Base-by-base conservation (phyloP, 1,140 invertebrate species). In the Nasonia vitripennis region DNA sequence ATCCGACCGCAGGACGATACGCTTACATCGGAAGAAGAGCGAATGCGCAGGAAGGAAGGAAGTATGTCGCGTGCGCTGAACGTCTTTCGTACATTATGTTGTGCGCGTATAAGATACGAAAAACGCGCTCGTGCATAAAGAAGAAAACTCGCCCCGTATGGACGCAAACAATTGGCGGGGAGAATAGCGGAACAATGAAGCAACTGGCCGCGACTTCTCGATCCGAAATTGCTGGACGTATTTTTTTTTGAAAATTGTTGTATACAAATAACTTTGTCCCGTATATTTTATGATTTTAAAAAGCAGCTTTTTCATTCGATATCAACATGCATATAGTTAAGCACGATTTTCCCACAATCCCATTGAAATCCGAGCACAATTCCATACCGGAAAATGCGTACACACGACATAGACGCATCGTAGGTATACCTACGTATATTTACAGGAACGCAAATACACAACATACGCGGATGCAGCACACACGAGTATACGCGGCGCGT, bases 11-110 rank as follows among this genome's bases (percentile, higher is more conserved):
- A 78, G 20, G 37, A 37, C 7, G 12, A 7, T 73, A 79, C 14
- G 34, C 41, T 62, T 11, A 41, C 34, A 23, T 80, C 83, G 84
- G 71, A 80, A 51, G 23, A 67, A 1, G 34, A 85, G 1, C 9
- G 14, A 23, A 37, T n/a, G 12, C n/a, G n/a, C 34, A 70, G 48
- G 37, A 10, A 79, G 83, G 71, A 55, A 75, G 81, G 84, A 82
- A 86, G 86, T 71, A 85, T 84, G 78, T 87, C 82, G 79, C 85
- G 78, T 86, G 81, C 78, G 81, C 78, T 87, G 70, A 27, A 68
- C 73, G 74, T 27, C 67, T 51, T 86, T 74, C 51, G 11, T 74
- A 67, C 81, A 27, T 78, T 27, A 31, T 73, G 55, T 48, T 45
- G 51, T 73, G 34, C 10, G 48, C 23, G 14, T 9, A 37, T 37